Evolutionary conservation across 1,140 invertebrate species (phyloP).

Genomic region (Trypoxylus dichotomus): DNA sequence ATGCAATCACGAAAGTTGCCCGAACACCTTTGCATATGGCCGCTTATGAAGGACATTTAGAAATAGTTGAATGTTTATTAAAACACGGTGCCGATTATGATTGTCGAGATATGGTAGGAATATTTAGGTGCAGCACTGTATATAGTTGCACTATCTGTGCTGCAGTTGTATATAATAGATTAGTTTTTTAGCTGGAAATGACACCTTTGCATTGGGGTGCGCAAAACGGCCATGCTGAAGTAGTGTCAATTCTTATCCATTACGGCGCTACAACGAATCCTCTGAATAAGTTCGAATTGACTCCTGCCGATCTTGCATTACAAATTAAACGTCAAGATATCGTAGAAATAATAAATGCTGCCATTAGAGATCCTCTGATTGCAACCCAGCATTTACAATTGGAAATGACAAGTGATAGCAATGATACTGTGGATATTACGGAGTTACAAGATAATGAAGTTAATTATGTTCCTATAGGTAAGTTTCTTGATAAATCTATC

Average conservation of each 20-base stretch:
- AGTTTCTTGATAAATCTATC: not conserved
- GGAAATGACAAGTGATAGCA: conserved; percentile 44
- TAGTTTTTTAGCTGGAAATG: conserved; percentile 73
- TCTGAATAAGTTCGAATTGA: conserved; percentile 83
- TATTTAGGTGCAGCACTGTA: not conserved
- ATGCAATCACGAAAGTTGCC: conserved; percentile 90
- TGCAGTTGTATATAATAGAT: not conserved
- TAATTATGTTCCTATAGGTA: conserved; percentile 30
- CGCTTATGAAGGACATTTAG: conserved; percentile 79
- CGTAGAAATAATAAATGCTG: conserved; percentile 61
- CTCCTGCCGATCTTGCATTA: conserved; percentile 75
- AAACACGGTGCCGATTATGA: conserved; percentile 76
- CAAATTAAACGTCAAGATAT: conserved; percentile 67
- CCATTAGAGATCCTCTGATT: conserved; percentile 52
- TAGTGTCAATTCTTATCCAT: conserved; percentile 71
- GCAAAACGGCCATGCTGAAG: conserved; percentile 74
- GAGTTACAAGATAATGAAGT: conserved; percentile 7
- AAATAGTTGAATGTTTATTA: conserved; percentile 78
- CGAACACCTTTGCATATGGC: conserved; percentile 88
- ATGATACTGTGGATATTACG: conserved; percentile 43
- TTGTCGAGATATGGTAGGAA: conserved; percentile 78
- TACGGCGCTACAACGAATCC: conserved; percentile 70
- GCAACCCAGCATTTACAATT: conserved; percentile 52
- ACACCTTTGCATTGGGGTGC: conserved; percentile 94
- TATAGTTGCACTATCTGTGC: not conserved